Conservation (phyloP, 2,888 invertebrate species). For the Lepidonotus clava region DNA sequence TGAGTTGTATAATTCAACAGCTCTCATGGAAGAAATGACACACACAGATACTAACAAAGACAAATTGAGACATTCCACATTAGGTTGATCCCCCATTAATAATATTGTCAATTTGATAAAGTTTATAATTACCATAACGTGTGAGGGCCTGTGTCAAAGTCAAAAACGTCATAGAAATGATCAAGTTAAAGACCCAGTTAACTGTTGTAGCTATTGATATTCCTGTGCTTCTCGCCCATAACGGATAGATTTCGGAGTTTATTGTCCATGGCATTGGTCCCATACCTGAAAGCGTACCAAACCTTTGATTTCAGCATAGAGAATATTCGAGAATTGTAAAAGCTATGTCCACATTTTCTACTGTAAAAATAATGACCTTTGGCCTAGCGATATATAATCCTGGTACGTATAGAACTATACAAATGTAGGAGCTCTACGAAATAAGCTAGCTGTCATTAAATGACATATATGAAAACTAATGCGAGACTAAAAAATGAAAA, state of each 20-base stretch:
- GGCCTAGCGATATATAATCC: no score
- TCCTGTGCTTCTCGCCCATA: slow-evolving; percentile 82
- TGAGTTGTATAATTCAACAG: background rate
- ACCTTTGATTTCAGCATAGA: no score
- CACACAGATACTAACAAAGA: background rate
- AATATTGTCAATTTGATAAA: no score
- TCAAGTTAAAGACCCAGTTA: slow-evolving; percentile 83
- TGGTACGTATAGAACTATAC: no score
- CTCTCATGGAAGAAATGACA: background rate
- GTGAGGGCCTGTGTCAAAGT: slow-evolving; percentile 80
- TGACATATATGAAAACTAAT: no score
- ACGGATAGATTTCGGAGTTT: slow-evolving; percentile 83
- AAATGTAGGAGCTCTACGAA: no score
- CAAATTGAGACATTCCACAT: background rate
- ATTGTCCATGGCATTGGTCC: slow-evolving; percentile 83
- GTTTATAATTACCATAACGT: slow-evolving; percentile 80
- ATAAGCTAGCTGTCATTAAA: no score
- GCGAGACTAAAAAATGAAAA: no score
- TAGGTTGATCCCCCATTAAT: background rate
- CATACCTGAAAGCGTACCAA: no score
- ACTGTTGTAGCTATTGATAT: slow-evolving; percentile 80
- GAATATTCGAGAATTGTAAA: no score
- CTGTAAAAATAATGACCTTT: no score
- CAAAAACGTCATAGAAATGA: slow-evolving; percentile 83
- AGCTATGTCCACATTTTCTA: no score